Conservation (phyloP, 2,888 invertebrate genomes). For the Tipula helvola region DNA sequence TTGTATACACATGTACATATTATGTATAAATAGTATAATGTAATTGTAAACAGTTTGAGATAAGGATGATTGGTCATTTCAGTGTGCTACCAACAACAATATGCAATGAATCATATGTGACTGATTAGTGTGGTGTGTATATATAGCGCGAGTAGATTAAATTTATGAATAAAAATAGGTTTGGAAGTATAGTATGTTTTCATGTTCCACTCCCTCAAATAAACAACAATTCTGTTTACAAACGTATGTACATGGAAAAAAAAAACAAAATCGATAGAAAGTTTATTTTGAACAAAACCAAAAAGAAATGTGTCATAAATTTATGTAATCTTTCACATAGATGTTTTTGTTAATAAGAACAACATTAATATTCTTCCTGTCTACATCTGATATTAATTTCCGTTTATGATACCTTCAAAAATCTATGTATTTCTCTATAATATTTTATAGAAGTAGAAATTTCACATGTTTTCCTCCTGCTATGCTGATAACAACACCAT, state of each 20-base stretch:
- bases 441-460: background rate
- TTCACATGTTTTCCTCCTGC: background rate
- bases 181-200: background rate
- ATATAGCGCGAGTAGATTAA: background rate
- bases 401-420: background rate
- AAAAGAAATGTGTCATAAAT: background rate
- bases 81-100: background rate
- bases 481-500: background rate
- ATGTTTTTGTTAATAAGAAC: background rate
- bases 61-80: background rate
- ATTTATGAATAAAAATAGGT: background rate
- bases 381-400: background rate
- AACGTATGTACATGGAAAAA: background rate
- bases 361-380: background rate
- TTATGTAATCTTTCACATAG: background rate
- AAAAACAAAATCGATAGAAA: background rate
- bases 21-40: background rate
- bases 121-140: background rate
- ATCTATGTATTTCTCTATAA: background rate
- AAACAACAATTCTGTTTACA: background rate
- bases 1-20: background rate
- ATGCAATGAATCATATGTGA: background rate
- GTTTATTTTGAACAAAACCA: background rate
- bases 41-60: background rate
- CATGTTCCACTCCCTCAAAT: background rate